Base-by-base conservation (phyloP, 2,888 invertebrate genomes). In the Pterostichus madidus region DNA sequence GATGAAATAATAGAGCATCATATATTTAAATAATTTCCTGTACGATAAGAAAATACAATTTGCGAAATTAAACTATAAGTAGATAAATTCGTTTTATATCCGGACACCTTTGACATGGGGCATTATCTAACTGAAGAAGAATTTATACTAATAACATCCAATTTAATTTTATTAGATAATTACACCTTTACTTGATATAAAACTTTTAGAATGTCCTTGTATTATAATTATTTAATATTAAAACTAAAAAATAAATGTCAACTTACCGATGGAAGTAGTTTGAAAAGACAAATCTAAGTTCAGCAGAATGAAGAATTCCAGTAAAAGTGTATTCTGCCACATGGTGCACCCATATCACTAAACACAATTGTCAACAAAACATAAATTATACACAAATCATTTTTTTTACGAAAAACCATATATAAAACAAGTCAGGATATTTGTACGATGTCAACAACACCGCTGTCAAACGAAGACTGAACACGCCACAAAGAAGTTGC, bases 311-410 rank as follows among this genome's bases (percentile, higher is more conserved):
- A 81, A 39, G 31, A 81, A 75, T 81, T 81, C 81, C 81, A 73
- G 59, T 13, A 81, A 75, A 32, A 61, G 44, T 75, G 73, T 81
- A 13, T 46, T 75, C 75, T 73, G 71, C 73, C 59, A 73, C 81
- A 81, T 81, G 75, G 49, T 81, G 59, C 75, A 81, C 75, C 81
- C 81, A 81, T 81, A 81, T 73, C 81, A 81, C 75, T 75, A 7
- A 71, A 59, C 77, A 77, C 77, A 77, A 56, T 77, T 39, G n/a
- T 24, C 31, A 15, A 68, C 49, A 49, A 64, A 61, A 15, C 64
- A 32, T 56, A n/a, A 53, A 46, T 59, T 13, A 73, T 35, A 71
- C 32, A 24, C 15, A 77, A 56, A 39, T 39, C 49, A 77, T 49
- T 52, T 24, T 52, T 24, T 52, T 64, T 53, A 52, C 75, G 49